Base-by-base conservation (phyloP, 2,888 invertebrate species). In the Drosophila diplacantha region DNA sequence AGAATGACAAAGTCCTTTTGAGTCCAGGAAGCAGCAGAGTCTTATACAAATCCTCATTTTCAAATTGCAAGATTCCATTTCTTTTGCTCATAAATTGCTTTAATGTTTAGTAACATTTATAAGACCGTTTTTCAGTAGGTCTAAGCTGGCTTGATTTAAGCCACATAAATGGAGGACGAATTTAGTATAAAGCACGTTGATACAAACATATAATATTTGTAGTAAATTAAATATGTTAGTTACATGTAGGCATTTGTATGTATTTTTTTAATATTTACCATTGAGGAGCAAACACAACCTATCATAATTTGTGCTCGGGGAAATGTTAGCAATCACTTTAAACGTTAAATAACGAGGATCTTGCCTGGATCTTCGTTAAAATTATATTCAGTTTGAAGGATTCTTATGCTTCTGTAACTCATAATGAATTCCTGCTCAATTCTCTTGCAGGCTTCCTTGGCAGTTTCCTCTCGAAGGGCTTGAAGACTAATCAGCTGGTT, bases 401-500 rank as follows among this genome's bases (percentile, higher is more conserved):
- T 29, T 11, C 3, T 11, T 11, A 11, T 29, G 16, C 39, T 14
- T 11, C 7, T 9, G 16, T 31, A 18, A 16, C 34, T 16, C 11
- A 6, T 5, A 32, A 18, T 38, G 3, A 18, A 18, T 20, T 7
- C 6, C 11, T 5, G 1, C 5, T 35, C 1, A 5, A 5, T 12
- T 20, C 29, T 3, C 20, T 20, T 73, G 8, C 71, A 86, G 88
- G 88, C 64, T 87, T 88, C 72, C 84, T 89, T 50, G 88, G 88
- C 53, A 88, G 84, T 76, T 89, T 88, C 75, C 76, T 89, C 46
- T 86, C 89, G 34, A 89, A 88, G 71, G 86, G 85, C 54, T 67
- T 94, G 55, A 94, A 93, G 89, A 92, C 91, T 59, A 92, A 92
- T 87, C 92, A 92, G 86, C 88, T 92, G 81, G 92, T 93, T 88